A percentile compares a stretch with the other conserved stretches of the same genome.
Conservation (phyloP, 2,113 vertebrate genomes). For the Microtus oregoni region DNA sequence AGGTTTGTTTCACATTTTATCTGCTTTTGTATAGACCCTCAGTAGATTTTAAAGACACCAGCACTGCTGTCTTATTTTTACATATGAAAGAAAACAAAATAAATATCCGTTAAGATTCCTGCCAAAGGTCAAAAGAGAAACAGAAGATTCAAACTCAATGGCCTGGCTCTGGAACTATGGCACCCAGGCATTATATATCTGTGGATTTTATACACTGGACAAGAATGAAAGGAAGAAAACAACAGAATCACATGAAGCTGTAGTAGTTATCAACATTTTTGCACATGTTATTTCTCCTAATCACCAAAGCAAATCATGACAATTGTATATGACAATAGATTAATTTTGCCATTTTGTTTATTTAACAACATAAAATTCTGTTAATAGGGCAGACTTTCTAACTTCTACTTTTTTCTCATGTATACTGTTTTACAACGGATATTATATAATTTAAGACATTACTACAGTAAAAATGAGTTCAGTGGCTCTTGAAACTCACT, state of each 20-base stretch:
- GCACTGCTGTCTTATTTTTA: constrained; percentile 2
- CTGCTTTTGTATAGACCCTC: not conserved
- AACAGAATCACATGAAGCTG: not conserved
- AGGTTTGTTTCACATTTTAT: not conserved
- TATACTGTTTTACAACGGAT: not conserved
- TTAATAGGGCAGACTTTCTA: constrained; percentile 11
- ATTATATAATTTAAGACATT: not conserved
- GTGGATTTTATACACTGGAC: not conserved
- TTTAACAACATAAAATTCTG: not conserved
- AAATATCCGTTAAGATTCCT: not conserved
- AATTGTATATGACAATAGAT: not conserved
- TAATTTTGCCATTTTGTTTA: constrained; percentile 34
- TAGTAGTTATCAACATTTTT: not conserved
- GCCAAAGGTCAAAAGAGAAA: not conserved
- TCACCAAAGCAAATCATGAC: constrained; percentile 3
- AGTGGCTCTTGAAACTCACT: not conserved
- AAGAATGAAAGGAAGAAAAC: not conserved
- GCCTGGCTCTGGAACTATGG: not conserved
- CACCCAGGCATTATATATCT: not conserved
- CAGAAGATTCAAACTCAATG: not conserved
- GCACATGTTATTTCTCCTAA: not conserved
- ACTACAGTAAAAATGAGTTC: not conserved
- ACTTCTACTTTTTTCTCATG: not conserved
- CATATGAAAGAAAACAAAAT: not conserved
- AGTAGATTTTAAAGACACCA: constrained; percentile 11